Conservation (phyloP, 2,888 invertebrate genomes). For the Drosophila ustulata region DNA sequence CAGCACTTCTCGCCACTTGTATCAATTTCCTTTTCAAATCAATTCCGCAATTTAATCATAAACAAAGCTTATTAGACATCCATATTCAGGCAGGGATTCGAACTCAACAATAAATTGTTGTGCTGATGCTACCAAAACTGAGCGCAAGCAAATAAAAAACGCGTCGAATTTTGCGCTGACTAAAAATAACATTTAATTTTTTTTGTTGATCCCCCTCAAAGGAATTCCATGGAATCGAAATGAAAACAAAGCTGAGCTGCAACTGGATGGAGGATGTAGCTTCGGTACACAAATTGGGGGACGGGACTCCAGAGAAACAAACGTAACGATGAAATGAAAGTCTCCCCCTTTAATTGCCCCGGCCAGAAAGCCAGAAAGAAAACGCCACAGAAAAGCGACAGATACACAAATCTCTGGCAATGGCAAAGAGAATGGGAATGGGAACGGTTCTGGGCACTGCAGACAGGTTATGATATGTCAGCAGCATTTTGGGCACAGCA, state of each 20-base stretch:
- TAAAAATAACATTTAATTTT: slow-evolving; percentile 63
- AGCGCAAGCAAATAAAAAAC: slow-evolving; percentile 8
- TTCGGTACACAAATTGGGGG: slow-evolving; percentile 33
- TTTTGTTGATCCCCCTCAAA: slow-evolving; percentile 36
- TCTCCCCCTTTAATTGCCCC: slow-evolving; percentile 45
- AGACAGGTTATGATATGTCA: slow-evolving; percentile 49
- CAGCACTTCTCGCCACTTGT: not conserved
- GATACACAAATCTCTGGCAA: slow-evolving; percentile 55
- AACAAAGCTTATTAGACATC: slow-evolving; percentile 1
- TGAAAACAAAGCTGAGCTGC: slow-evolving; percentile 50
- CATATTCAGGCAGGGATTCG: not conserved
- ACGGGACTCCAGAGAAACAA: slow-evolving; percentile 26
- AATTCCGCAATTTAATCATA: slow-evolving; percentile 1
- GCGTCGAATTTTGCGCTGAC: slow-evolving; percentile 52
- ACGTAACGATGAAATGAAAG: slow-evolving; percentile 20
- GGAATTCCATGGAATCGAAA: slow-evolving; percentile 57
- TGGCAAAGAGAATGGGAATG: slow-evolving; percentile 16
- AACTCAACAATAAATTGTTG: slow-evolving; percentile 10
- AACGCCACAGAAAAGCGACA: slow-evolving; percentile 19
- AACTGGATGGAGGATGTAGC: slow-evolving; percentile 40
- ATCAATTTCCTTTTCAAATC: not conserved
- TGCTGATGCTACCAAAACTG: slow-evolving; percentile 14
- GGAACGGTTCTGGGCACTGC: slow-evolving; percentile 21
- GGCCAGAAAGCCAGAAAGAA: slow-evolving; percentile 34
- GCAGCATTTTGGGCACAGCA: slow-evolving; percentile 33